phyloP scores from a whole-genome alignment of 2,113 vertebrate species.

The Spea multiplicata region DNA sequence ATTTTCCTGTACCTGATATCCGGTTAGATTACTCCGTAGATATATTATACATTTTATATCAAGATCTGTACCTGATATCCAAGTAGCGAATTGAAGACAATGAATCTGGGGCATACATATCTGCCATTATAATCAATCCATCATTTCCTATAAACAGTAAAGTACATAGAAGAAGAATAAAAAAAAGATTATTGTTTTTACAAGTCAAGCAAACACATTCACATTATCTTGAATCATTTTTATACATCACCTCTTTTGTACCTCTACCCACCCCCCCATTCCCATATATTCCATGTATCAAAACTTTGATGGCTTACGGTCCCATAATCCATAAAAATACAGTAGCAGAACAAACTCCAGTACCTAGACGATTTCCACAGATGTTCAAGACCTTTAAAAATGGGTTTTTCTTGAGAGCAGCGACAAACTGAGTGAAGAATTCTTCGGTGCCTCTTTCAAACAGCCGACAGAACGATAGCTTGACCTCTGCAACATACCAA shows the following conservation, averaged over 20 bases:
- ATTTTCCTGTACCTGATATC: too few species aligned
- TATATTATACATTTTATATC: too few species aligned
- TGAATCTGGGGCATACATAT: conserved; percentile 78
- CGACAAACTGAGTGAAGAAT: conserved; percentile 74
- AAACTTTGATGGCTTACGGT: too few species aligned
- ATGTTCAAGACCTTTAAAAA: conserved; percentile 78
- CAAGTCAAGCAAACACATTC: too few species aligned
- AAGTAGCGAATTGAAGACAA: conserved; percentile 73
- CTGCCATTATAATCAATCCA: conserved; percentile 73
- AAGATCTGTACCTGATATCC: conserved; percentile 77
- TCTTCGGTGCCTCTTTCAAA: conserved; percentile 77
- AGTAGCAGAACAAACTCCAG: not conserved
- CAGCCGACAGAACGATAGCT: conserved; percentile 82
- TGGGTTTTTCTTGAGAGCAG: conserved; percentile 69
- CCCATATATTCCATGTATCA: too few species aligned
- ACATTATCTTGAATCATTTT: too few species aligned
- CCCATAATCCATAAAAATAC: too few species aligned
- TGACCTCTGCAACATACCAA: conserved; percentile 68
- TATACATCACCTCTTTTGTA: too few species aligned
- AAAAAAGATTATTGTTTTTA: too few species aligned
- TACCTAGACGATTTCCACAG: conserved; percentile 86
- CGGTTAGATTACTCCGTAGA: too few species aligned
- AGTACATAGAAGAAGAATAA: too few species aligned
- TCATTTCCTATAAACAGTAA: conserved; percentile 68
- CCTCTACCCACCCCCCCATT: too few species aligned